Conservation (phyloP, 2,888 invertebrate species). For the Drosophila robusta region DNA sequence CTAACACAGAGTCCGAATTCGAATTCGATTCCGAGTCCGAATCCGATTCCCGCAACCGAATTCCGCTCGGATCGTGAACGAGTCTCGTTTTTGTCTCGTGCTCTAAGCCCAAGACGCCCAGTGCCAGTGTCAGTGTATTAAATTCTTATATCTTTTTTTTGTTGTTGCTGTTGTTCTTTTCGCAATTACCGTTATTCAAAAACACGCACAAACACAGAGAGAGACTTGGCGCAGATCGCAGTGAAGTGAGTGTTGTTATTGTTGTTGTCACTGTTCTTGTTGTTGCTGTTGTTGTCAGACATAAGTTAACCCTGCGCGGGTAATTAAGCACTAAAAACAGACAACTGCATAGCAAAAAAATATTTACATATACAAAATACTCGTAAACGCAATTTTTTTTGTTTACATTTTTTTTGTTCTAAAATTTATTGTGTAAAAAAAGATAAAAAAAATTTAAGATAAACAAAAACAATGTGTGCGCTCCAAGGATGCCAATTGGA, state of each 20-base stretch:
- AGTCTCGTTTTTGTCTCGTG: slow-evolving; percentile 64
- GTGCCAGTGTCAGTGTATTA: slow-evolving; percentile 57
- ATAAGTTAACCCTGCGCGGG: slow-evolving; percentile 31
- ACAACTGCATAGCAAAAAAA: slow-evolving; percentile 31
- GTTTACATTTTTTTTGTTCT: slow-evolving; percentile 31
- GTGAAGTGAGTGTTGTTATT: slow-evolving; percentile 74
- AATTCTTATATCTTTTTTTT: slow-evolving; percentile 53
- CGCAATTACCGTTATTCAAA: slow-evolving; percentile 66
- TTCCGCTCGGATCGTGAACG: slow-evolving; percentile 49
- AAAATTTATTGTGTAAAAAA: slow-evolving; percentile 37
- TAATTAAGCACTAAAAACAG: slow-evolving; percentile 21
- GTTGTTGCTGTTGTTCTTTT: slow-evolving; percentile 49
- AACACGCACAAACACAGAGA: slow-evolving; percentile 27
- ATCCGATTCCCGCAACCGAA: slow-evolving; percentile 39
- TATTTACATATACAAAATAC: slow-evolving; percentile 4
- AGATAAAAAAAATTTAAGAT: slow-evolving; percentile 1
- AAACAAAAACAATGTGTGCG: slow-evolving; percentile 28
- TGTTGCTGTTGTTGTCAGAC: slow-evolving; percentile 30
- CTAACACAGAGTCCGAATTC: slow-evolving; percentile 34
- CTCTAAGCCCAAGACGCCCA: slow-evolving; percentile 32
- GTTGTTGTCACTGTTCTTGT: slow-evolving; percentile 18
- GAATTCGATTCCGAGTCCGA: slow-evolving; percentile 36
- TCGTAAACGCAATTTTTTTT: slow-evolving; percentile 25
- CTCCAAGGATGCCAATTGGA: slow-evolving; percentile 44
- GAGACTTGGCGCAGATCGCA: slow-evolving; percentile 40